Conservation (phyloP, 2,113 vertebrate species). For the Sebastes fasciatus region DNA sequence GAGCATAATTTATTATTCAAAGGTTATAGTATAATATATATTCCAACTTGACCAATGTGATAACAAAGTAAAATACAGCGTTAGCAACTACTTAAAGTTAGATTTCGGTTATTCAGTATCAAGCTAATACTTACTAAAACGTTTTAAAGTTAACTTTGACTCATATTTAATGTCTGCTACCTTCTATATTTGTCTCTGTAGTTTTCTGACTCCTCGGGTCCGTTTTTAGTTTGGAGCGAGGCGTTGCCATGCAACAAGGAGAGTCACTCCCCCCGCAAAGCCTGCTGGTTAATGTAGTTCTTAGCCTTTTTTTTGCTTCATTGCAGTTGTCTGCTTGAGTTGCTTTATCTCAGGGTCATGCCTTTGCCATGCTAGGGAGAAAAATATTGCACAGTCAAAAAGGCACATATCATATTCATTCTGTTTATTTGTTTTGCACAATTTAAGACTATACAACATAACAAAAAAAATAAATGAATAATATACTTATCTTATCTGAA, state of each 20-base stretch:
- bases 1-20: background rate
- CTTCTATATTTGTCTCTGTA: background rate
- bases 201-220: background rate
- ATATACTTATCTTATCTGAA: too few relatives aligned
- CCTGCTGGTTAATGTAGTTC: slow-evolving; percentile 55
- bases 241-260: slow-evolving; percentile 58
- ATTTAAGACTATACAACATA: too few relatives aligned
- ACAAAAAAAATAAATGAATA: too few relatives aligned
- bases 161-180: background rate
- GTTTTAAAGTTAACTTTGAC: background rate
- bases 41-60: slow-evolving; percentile 2
- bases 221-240: slow-evolving; percentile 2
- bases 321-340: background rate
- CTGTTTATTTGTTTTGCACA: too few relatives aligned
- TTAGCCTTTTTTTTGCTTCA: background rate
- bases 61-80: background rate
- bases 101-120: background rate
- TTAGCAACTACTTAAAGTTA: background rate
- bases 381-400: background rate
- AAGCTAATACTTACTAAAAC: background rate
- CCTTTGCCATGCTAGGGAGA: background rate
- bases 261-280: background rate
- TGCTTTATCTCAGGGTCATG: background rate
- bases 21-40: background rate
- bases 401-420: too few relatives aligned